Percentiles rank a stretch among this genome's conserved stretches.
These are phyloP conservation scores for Somateria mollissima DNA, from an alignment of 2,797 vertebrate species.

Conservation along the genomic window DNA sequence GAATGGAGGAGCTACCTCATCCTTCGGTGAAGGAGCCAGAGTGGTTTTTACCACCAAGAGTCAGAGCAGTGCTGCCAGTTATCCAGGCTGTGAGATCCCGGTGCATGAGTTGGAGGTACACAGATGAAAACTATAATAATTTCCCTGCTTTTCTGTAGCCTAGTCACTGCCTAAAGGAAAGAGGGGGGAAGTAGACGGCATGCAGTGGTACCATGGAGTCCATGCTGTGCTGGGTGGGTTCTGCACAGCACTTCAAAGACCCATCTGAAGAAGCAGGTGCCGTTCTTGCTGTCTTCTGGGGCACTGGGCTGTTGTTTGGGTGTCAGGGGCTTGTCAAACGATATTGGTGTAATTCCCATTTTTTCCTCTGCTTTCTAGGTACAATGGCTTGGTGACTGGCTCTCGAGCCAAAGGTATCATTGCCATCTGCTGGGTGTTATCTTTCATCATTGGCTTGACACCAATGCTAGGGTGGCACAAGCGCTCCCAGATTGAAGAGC, in stretches of 20 bases:
- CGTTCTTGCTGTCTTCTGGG: not conserved
- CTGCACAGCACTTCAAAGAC: not conserved
- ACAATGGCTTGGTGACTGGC: conserved; percentile 93
- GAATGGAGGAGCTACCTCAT: not conserved
- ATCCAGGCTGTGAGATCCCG: not conserved
- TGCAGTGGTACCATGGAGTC: not conserved
- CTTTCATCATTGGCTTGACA: conserved; percentile 92
- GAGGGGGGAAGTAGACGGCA: not conserved
- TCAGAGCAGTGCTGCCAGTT: not conserved
- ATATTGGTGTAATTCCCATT: not conserved
- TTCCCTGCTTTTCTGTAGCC: not conserved
- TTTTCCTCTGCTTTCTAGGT: conserved; percentile 80
- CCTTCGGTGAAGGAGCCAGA: not conserved
- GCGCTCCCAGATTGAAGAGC: not conserved
- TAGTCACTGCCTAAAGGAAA: not conserved
- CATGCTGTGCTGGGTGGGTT: not conserved
- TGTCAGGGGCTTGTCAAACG: not conserved
- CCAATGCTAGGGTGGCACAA: conserved; percentile 96
- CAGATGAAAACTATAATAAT: not conserved
- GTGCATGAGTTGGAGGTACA: not conserved
- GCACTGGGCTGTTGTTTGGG: not conserved
- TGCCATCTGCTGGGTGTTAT: conserved; percentile 93
- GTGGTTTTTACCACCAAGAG: not conserved
- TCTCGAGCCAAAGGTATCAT: conserved; percentile 89
- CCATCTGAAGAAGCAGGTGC: not conserved